Evolutionary conservation across 2,113 vertebrate genomes (phyloP).

Genomic region (Microcebus griseorufus): DNA sequence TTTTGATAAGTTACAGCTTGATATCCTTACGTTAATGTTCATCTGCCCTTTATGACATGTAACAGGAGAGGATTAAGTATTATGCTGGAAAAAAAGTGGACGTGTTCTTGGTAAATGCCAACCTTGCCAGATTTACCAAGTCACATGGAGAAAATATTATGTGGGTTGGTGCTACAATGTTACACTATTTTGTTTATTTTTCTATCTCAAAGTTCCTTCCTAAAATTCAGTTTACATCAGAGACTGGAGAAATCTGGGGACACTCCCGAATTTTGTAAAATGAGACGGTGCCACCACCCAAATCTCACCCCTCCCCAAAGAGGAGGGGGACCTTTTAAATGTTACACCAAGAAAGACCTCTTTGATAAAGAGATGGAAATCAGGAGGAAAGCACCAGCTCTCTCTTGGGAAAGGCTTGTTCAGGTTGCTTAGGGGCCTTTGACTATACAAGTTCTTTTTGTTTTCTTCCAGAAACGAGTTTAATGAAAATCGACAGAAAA

Average conservation of each 20-base stretch:
- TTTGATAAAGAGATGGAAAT: constrained; percentile 89
- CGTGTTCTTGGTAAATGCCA: neutral
- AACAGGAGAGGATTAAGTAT: neutral
- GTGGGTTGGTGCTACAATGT: neutral
- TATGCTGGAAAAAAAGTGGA: neutral
- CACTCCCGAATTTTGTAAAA: constrained; percentile 80
- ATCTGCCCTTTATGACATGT: neutral
- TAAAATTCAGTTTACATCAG: constrained; percentile 72
- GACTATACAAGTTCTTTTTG: constrained; percentile 92
- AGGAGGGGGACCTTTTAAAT: constrained; percentile 79
- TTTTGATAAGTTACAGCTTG: neutral
- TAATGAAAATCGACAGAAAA: constrained; percentile 97
- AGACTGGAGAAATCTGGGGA: constrained; percentile 66
- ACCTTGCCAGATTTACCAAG: constrained; percentile 12
- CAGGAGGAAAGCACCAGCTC: constrained; percentile 82
- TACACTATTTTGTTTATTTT: constrained; percentile 69
- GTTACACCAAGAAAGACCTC: constrained; percentile 87
- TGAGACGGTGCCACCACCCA: constrained; percentile 54
- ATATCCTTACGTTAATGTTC: neutral
- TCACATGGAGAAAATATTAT: neutral
- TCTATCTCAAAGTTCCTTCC: constrained; percentile 66
- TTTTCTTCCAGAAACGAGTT: constrained; percentile 92
- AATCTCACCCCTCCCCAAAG: constrained; percentile 57
- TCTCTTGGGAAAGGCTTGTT: constrained; percentile 85
- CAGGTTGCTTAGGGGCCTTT: constrained; percentile 85